Evolutionary conservation across 2,797 vertebrate genomes (phyloP), one percentile per base, ranked within the genome.

Genomic region (Sciurus carolinensis): DNA sequence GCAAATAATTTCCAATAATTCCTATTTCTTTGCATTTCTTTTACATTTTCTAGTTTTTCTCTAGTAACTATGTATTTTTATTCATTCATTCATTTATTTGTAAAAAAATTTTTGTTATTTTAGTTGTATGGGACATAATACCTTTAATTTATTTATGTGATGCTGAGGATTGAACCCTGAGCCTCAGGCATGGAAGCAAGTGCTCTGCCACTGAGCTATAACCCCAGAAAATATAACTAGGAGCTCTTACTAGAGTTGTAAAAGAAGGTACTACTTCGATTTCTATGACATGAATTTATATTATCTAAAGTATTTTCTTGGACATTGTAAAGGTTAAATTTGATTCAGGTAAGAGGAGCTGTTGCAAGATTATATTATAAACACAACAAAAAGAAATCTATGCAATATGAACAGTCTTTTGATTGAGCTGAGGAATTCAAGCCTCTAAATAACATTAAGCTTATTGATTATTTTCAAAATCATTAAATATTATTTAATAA

Each of bases 311-410:
- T 73, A 64, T 71, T 84, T 96, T 15, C 28, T 15, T 59, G 20
- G 73, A n/a, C 15, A 50, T 44, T 91, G 20, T 50, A 82, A 95
- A 77, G 5, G 14, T 84, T 77, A 77, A 87, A 73, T 95, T 90
- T 87, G 17, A 36, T 64, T 93, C 20, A 57, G 50, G 33, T 17
- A 71, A 83, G 76, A 80, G 14, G 47, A 94, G 1, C 4, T 71
- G 2, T 36, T 73, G 26, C 1, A 90, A 91, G 14, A 91, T 89
- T 92, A 90, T 9, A 54, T 64, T 76, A 79, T 59, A 33, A 81
- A 75, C 5, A 85, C 13, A 24, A 52, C 71, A 57, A 57, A 59
- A 59, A 75, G 52, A 96, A 80, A 71, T 66, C 28, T 22, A 47
- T 26, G 12, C 44, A 84, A 52, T 62, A 22, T 44, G 50, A 52